phyloP scores from a whole-genome alignment of 2,888 invertebrate species.

The Stomorhina lunata region DNA sequence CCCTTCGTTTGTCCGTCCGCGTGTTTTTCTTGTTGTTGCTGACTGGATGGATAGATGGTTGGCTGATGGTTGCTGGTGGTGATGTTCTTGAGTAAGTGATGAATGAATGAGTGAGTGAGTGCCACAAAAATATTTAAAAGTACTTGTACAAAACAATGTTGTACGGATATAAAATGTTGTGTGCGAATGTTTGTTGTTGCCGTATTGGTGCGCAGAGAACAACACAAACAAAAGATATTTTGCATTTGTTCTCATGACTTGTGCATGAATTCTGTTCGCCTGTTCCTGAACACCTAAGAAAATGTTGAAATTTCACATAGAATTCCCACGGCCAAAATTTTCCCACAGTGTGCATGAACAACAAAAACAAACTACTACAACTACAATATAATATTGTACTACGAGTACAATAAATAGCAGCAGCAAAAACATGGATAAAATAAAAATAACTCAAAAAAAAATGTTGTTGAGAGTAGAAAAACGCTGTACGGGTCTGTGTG shows the following conservation, averaged over 20 bases:
- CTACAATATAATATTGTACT: conserved; percentile 24
- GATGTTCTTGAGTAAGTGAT: neutral
- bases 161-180: neutral
- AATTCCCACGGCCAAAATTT: conserved; percentile 80
- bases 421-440: conserved; percentile 3
- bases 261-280: conserved; percentile 75
- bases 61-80: neutral
- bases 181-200: neutral
- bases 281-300: conserved; percentile 79
- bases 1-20: conserved; percentile 19
- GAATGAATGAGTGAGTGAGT: conserved; percentile 19
- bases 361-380: conserved; percentile 38
- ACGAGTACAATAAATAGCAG: conserved; percentile 15
- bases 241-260: conserved; percentile 71
- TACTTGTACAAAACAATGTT: conserved; percentile 15
- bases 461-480: conserved; percentile 3
- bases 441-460: conserved; percentile 33
- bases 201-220: conserved; percentile 26
- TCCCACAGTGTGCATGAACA: conserved; percentile 75
- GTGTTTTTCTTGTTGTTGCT: neutral
- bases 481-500: neutral
- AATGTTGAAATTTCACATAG: conserved; percentile 79
- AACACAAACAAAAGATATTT: conserved; percentile 16
- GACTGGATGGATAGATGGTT: conserved; percentile 13
- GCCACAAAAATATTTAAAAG: conserved; percentile 41